Evolutionary conservation across 92 coral and sea anemone species (phyloP), one percentile per base, ranked within the genome.

Genomic region (Phenganax subtilis): DNA sequence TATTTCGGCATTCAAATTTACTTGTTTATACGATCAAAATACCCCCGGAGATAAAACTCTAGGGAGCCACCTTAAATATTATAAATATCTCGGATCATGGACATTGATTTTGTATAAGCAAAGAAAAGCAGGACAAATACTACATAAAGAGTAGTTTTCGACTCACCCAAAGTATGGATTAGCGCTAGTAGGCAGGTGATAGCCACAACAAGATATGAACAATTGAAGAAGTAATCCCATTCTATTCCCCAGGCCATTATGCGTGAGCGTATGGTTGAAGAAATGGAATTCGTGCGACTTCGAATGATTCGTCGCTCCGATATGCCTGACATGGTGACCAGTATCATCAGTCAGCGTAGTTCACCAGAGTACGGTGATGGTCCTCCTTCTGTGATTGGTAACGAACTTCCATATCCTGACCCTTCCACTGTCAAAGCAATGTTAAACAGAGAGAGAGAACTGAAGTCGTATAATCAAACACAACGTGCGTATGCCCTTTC

Each of bases 261-360:
- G 73, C 92, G 91, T 72, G 98, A 94, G 29, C 90, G 87, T 88
- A 91, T 80, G 75, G 90, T 86, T 16, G 93, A 91, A 25, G 98
- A 94, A 72, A 82, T 85, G 68, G 96, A 92, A 77, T 51, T 92
- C 8, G 87, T 90, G 25, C 90, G 91, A 55, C 89, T 88, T 76
- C 93, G 98, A 59, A 87, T 88, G 98, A 87, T 88, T 52, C 92
- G 91, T 54, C 83, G 87, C 81, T 89, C 87, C 8, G 91, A 92
- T 47, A 92, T 94, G 88, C 98, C 98, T 0, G 98, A 94, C 74
- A 94, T 94, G 98, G 89, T 94, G 62, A 91, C 89, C 75, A 61
- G 83, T 64, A 79, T 79, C 8, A 79, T 74, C 68, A 47, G 72
- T 17, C 83, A 64, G 51, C 54, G 63, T 53, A 63, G 83, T 79